Base-by-base conservation (phyloP, 2,888 invertebrate species). In the Cylindroiulus punctatus region DNA sequence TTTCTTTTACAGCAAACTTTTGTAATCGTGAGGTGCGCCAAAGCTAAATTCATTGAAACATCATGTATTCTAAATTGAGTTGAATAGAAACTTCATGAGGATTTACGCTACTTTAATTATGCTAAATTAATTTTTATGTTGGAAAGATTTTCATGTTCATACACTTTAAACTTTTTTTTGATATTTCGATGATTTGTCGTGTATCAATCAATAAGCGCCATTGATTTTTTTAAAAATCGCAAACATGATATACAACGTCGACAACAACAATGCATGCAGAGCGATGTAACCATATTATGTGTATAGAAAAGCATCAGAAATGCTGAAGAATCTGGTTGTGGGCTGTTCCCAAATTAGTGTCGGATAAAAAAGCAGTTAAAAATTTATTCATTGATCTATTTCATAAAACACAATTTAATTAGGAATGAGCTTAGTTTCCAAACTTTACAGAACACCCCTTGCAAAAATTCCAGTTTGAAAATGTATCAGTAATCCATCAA, bases 261-360 rank as follows among this genome's bases (percentile, higher is more conserved):
- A 26, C 8, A 65, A 65, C 65, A 65, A 65, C 65, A 65, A 4
- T n/a, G 12, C 65, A 65, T 65, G 65, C 65, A 65, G 65, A 65
- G 65, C 65, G 65, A 14, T 65, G 65, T 65, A 65, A 26, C 8
- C 8, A 26, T 65, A 26, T 65, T 26, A 26, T 65, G 65, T 65
- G 26, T 65, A 12, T 65, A 65, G 65, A 65, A 65, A 65, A 65
- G 65, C 65, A 65, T 5, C 10, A 65, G 26, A 26, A 22, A 65
- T 65, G 14, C 65, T 26, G 26, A 8, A 26, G 65, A 65, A 65
- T 65, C 65, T 65, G 65, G 65, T 65, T 65, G 65, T 22, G n/a
- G n/a, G n/a, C n/a, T n/a, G n/a, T n/a, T n/a, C n/a, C n/a, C n/a
- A n/a, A 47, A 47, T 47, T 47, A 4, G 8, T 7, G 17, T 19